Percentiles rank a stretch among this genome's conserved stretches.
Conservation (phyloP, 2,888 invertebrate species). For the Ennomos quercinarius region DNA sequence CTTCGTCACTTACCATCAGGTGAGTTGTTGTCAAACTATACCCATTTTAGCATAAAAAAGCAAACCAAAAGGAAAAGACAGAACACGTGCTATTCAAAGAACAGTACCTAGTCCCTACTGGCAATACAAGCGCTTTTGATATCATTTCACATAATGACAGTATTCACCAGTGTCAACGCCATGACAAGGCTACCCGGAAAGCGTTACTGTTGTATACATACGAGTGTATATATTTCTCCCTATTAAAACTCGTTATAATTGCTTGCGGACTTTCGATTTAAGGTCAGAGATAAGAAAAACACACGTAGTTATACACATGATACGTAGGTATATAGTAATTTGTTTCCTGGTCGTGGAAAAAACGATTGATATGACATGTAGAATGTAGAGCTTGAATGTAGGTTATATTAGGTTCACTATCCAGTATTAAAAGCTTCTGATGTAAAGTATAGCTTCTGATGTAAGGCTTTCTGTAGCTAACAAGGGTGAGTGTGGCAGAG, state of each 20-base stretch:
- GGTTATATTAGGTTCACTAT: conserved; percentile 19
- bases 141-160: conserved; percentile 46
- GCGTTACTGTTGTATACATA: conserved; percentile 42
- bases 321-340: conserved; percentile 15
- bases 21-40: too few relatives aligned
- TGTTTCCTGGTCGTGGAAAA: conserved; percentile 52
- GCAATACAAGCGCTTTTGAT: conserved; percentile 20
- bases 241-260: conserved; percentile 54
- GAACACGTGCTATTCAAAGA: neutral
- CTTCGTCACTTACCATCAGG: too few relatives aligned
- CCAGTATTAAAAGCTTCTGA: conserved; percentile 13
- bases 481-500: too few relatives aligned
- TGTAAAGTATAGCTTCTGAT: neutral
- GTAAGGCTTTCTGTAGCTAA: too few relatives aligned
- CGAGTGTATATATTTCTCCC: conserved; percentile 43
- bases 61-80: too few relatives aligned
- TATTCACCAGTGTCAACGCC: conserved; percentile 50
- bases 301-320: conserved; percentile 25
- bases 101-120: conserved; percentile 20
- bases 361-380: conserved; percentile 37
- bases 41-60: too few relatives aligned
- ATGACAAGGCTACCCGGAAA: conserved; percentile 61
- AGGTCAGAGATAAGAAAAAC: conserved; percentile 49
- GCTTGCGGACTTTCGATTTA: conserved; percentile 56
- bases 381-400: conserved; percentile 11